Evolutionary conservation across 2,888 invertebrate species (phyloP), one percentile per base, ranked within the genome.

Genomic region (Drosophila meridionalis): DNA sequence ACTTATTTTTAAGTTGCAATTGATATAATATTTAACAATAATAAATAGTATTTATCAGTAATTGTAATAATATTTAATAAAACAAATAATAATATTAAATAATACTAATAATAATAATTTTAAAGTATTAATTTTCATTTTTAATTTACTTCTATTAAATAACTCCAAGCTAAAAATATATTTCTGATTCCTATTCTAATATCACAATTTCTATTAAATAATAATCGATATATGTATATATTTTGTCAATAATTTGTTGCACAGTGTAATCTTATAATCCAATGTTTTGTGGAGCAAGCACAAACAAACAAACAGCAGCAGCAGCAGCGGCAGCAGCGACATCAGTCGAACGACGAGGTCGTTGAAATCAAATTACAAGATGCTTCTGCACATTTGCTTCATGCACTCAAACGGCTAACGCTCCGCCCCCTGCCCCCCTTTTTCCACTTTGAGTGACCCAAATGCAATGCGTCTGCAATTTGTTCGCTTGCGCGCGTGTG

Each of bases 301-400:
- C 69, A 80, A 75, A 63, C 86, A 85, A 87, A 72, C 75, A 70
- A 52, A 36, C 20, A 36, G 52, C 34, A 34, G 52, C 28, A 28
- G 50, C 11, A 11, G n/a, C 14, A 32, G 32, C n/a, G 5, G 32
- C 20, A 34, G 20, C n/a, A 12, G 50, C 50, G 20, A 38, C 20
- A 11, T n/a, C 26, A 32, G 34, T 11, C 58, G 50, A 55, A 14
- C 61, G 34, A 50, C 64, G 66, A 76, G 61, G 78, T 72, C 64
- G 73, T 58, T 71, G 71, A 83, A 86, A 86, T 90, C 90, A 89
- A 89, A 90, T 86, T 86, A 86, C 89, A 83, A 85, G 85, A 89
- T 74, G 84, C 87, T 71, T 64, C 43, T 72, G 67, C 69, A 20
- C 74, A 71, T 70, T 76, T 73, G 60, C 73, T 52, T 12, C 36